These are phyloP conservation scores for Cheirogaleus medius DNA, from an alignment of 2,113 vertebrate genomes.

Conservation along the genomic window DNA sequence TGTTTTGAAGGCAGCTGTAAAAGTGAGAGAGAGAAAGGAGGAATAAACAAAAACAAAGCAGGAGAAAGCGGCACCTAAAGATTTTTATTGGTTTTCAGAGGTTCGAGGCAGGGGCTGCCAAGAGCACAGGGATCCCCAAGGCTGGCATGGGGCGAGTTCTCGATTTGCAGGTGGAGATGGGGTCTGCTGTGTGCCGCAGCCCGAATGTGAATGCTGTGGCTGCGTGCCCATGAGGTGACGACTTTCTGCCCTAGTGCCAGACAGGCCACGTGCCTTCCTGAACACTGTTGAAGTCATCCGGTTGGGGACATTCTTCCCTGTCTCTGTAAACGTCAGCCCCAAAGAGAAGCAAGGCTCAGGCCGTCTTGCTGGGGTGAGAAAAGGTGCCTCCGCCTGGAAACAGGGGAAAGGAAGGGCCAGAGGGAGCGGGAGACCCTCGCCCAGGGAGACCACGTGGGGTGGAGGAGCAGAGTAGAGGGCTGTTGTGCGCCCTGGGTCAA, in stretches of 20 bases:
- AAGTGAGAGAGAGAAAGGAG: background rate
- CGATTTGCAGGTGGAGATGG: background rate
- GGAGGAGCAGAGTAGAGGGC: background rate
- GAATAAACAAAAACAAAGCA: background rate
- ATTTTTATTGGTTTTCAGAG: background rate
- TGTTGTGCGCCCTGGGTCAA: background rate
- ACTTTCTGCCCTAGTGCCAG: slow-evolving; percentile 21
- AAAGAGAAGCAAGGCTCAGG: background rate
- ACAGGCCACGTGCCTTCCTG: background rate
- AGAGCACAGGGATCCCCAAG: background rate
- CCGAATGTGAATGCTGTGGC: slow-evolving; percentile 3
- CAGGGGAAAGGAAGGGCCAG: background rate
- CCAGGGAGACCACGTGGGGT: too few species aligned
- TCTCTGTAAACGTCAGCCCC: background rate
- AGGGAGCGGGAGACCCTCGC: background rate
- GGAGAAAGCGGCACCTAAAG: background rate
- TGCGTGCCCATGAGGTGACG: background rate
- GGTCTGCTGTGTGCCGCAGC: background rate
- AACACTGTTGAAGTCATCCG: background rate
- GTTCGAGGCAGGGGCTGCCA: background rate
- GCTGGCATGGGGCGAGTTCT: background rate
- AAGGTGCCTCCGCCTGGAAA: background rate
- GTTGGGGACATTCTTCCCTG: background rate
- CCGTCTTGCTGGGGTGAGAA: background rate
- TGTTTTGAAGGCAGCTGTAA: slow-evolving; percentile 57